Percentiles rank a stretch among this genome's conserved stretches.
Conservation (phyloP, 1,140 invertebrate genomes). For the Cydia pomonella region DNA sequence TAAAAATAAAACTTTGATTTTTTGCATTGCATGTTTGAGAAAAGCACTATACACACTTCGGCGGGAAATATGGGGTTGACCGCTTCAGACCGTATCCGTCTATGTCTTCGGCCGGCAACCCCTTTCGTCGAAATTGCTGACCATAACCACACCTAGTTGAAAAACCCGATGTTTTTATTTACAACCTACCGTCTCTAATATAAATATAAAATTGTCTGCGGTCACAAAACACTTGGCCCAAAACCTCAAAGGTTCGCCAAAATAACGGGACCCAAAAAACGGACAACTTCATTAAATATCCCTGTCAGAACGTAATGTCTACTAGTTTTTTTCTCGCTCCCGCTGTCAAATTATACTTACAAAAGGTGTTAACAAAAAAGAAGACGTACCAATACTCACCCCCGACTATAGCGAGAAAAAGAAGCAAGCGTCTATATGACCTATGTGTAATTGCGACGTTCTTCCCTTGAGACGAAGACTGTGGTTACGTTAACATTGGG, state of each 20-base stretch:
- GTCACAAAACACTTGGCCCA: background rate
- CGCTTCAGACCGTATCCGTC: too few species aligned
- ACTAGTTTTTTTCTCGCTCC: constrained; percentile 73
- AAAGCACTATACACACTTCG: too few species aligned
- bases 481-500: background rate
- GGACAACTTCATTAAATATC: constrained; percentile 79
- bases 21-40: too few species aligned
- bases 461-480: background rate
- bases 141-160: too few species aligned
- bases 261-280: constrained; percentile 49
- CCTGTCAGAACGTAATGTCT: constrained; percentile 77
- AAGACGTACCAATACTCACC: constrained; percentile 49
- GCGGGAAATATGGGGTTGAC: too few species aligned
- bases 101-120: too few species aligned
- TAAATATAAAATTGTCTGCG: background rate
- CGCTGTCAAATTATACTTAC: constrained; percentile 78
- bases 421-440: background rate
- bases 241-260: background rate
- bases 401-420: background rate
- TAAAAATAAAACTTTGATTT: too few species aligned
- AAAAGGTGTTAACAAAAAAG: constrained; percentile 79
- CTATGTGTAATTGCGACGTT: background rate
- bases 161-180: too few species aligned
- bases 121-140: too few species aligned
- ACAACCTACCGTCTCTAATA: background rate